Evolutionary conservation across 2,888 invertebrate species (phyloP).

Genomic region (Bruchidius siliquastri): DNA sequence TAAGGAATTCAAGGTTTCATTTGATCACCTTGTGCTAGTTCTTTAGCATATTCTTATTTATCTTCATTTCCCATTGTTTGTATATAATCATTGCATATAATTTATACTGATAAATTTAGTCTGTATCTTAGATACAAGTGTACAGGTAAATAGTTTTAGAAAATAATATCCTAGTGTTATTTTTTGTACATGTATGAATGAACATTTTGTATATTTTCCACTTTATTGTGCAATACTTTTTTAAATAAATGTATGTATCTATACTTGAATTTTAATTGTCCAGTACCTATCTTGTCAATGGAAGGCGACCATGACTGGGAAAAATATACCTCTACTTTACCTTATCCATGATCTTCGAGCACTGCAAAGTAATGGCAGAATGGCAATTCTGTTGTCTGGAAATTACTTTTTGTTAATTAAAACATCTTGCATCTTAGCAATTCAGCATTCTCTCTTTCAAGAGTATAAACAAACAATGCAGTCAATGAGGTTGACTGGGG

Average conservation of each 20-base stretch:
- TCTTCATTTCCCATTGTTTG: neutral
- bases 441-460: too few relatives aligned
- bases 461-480: too few relatives aligned
- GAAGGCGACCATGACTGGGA: too few relatives aligned
- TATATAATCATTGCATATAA: neutral
- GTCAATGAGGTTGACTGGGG: too few relatives aligned
- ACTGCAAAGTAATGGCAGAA: too few relatives aligned
- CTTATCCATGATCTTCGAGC: too few relatives aligned
- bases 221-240: neutral
- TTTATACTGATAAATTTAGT: neutral
- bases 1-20: neutral
- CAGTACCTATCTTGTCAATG: too few relatives aligned
- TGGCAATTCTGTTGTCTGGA: too few relatives aligned
- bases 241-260: neutral
- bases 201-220: neutral
- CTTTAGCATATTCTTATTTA: neutral
- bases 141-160: neutral
- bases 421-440: too few relatives aligned
- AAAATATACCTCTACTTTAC: too few relatives aligned
- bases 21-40: neutral
- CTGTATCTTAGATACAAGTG: neutral
- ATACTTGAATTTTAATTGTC: neutral
- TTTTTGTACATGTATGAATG: neutral
- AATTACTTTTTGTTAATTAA: too few relatives aligned
- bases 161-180: neutral